Percentiles rank a stretch among this genome's conserved stretches.
phyloP scores from a whole-genome alignment of 2,797 vertebrate species.

The Carduelis carduelis region DNA sequence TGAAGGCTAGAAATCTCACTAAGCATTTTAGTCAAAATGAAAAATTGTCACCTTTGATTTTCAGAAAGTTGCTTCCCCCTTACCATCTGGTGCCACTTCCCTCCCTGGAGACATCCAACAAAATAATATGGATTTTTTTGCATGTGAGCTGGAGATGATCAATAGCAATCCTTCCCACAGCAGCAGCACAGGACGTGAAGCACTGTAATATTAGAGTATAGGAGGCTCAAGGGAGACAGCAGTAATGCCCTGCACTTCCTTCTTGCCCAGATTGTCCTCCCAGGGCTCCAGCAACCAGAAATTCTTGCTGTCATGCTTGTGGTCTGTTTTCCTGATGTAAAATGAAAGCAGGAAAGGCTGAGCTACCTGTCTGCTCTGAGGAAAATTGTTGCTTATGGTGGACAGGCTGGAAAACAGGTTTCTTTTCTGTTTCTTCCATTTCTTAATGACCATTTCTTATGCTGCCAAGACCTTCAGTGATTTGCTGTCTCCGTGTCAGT shows the following conservation, averaged over 20 bases:
- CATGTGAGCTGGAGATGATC: neutral
- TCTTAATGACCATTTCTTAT: neutral
- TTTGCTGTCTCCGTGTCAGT: neutral
- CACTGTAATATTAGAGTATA: neutral
- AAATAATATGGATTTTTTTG: conserved; percentile 18
- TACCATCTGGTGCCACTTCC: conserved; percentile 30
- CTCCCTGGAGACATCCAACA: neutral
- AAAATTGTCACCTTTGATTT: conserved; percentile 38
- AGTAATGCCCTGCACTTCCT: neutral
- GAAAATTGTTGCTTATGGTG: neutral
- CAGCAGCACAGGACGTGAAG: rapidly evolving
- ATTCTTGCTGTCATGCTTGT: rapidly evolving
- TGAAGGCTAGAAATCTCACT: neutral
- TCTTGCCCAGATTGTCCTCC: neutral
- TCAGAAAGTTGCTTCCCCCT: conserved; percentile 31
- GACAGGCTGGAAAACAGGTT: neutral
- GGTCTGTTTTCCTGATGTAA: neutral
- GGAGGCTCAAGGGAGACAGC: neutral
- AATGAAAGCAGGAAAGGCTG: neutral
- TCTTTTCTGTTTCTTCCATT: neutral
- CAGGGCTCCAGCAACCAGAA: neutral
- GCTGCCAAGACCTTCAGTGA: neutral
- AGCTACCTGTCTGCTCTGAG: neutral
- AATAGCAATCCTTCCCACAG: neutral
- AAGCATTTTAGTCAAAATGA: neutral